A percentile compares a stretch with the other conserved stretches of the same genome.
These are phyloP conservation scores for Brachionus paranguensis DNA, from an alignment of 1,140 invertebrate genomes.

Conservation along the genomic window DNA sequence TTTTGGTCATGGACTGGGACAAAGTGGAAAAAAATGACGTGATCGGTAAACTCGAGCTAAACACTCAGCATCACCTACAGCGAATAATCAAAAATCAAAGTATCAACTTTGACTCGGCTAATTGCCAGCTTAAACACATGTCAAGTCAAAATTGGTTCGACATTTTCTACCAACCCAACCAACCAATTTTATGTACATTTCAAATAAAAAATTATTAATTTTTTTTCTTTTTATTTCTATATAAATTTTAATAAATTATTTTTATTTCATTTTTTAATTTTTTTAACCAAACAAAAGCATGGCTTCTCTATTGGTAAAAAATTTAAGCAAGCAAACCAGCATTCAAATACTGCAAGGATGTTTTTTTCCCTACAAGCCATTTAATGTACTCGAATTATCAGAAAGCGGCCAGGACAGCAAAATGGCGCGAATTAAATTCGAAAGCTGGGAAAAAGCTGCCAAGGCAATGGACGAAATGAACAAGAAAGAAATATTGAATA, in stretches of 20 bases:
- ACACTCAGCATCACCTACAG: conserved; percentile 53
- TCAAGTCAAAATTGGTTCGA: conserved; percentile 26
- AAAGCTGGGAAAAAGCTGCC: not conserved
- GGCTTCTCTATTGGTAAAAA: not conserved
- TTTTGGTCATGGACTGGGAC: conserved; percentile 91
- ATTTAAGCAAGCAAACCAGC: not conserved
- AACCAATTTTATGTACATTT: conserved; percentile 31
- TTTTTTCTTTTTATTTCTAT: not conserved
- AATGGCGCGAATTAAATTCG: not conserved
- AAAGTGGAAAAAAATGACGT: conserved; percentile 96
- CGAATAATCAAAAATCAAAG: not conserved
- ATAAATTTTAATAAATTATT: conserved; percentile 29
- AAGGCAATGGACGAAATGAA: not conserved
- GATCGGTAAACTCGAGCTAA: conserved; percentile 84
- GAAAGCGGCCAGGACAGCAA: not conserved
- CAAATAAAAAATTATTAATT: conserved; percentile 34
- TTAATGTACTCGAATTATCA: not conserved
- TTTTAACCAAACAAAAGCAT: not conserved
- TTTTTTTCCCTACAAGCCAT: not conserved
- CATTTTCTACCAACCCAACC: conserved; percentile 26
- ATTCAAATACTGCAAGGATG: not conserved
- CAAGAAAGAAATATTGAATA: not conserved
- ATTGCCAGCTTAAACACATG: not conserved
- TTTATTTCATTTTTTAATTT: conserved; percentile 2
- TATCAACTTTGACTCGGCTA: not conserved